Conservation (phyloP, 2,113 vertebrate species). For the Peromyscus polionotus region DNA sequence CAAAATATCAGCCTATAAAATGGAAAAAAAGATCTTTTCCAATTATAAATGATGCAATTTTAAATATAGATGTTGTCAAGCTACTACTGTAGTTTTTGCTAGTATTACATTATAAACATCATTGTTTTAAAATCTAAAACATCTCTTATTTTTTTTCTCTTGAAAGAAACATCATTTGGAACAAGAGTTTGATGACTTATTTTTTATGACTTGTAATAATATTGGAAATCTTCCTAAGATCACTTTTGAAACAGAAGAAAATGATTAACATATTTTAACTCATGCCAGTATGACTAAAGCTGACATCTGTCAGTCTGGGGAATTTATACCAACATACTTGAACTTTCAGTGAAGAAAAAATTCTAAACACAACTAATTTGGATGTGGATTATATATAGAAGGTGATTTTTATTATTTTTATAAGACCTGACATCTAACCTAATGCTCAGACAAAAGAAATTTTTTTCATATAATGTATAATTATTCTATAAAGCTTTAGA, state of each 20-base stretch:
- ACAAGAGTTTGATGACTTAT: neutral
- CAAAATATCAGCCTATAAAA: neutral
- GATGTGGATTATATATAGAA: neutral
- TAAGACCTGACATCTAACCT: constrained; percentile 13
- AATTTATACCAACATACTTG: neutral
- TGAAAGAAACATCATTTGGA: neutral
- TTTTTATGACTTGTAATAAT: constrained; percentile 32
- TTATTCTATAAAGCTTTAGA: constrained; percentile 17
- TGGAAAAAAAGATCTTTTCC: neutral
- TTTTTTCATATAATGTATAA: neutral
- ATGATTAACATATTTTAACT: constrained; percentile 28
- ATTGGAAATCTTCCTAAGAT: constrained; percentile 30
- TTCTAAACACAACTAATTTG: constrained; percentile 43
- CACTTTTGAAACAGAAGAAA: constrained; percentile 29
- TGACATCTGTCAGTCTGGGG: neutral
- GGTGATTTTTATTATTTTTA: neutral
- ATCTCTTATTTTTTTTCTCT: neutral
- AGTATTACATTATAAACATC: constrained; percentile 11
- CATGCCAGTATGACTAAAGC: neutral
- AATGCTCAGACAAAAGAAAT: constrained; percentile 19
- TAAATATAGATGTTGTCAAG: constrained; percentile 26
- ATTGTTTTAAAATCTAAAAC: neutral
- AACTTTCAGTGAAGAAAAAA: constrained; percentile 28
- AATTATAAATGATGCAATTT: neutral
- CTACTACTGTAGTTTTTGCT: constrained; percentile 7